Evolutionary conservation across 2,113 vertebrate genomes (phyloP), one percentile per base, ranked within the genome.

Genomic region (Mirza zaza): DNA sequence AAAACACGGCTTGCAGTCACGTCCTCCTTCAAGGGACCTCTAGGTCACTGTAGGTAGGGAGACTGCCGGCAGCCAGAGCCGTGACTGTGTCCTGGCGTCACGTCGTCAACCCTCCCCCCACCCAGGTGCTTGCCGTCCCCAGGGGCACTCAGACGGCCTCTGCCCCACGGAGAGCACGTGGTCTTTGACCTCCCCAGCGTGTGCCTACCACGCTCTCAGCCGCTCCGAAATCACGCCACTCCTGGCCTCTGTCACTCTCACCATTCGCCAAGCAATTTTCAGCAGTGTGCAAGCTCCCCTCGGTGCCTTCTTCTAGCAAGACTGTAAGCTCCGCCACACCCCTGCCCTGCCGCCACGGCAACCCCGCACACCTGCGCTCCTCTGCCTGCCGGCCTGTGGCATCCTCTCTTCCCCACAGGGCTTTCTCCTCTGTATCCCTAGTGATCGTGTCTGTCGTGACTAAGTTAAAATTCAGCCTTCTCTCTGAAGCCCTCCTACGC

Each of bases 191-290:
- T 67, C 42, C 34, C 57, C 90, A 59, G 32, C 8, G 23, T 1
- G 32, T 3, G 20, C 3, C 67, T 0, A 36, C 17, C 10, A 8
- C 3, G 0, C 0, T 10, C 14, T 21, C 14, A 18, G 27, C 10
- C 25, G 25, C 20, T 39, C 14, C 34, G 27, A 18, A 52, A 4
- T 34, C 68, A 68, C 0, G 10, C 59, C 32, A 9, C 83, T 61
- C 20, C 67, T 39, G 57, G 36, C 57, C 65, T 42, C 36, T 48
- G 10, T 36, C 14, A 32, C 9, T 8, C 7, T 42, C 13, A 4
- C 13, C 39, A 32, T 34, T 27, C 32, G 32, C 7, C n/a, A 45
- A 79, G 12, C 7, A 50, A 5, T 20, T n/a, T 3, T 29, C 36
- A 36, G 42, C 29, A 25, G 23, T 27, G 2, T 8, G 2, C 55